Base-by-base conservation (phyloP, 2,888 invertebrate species). In the Lochmaea capreae region DNA sequence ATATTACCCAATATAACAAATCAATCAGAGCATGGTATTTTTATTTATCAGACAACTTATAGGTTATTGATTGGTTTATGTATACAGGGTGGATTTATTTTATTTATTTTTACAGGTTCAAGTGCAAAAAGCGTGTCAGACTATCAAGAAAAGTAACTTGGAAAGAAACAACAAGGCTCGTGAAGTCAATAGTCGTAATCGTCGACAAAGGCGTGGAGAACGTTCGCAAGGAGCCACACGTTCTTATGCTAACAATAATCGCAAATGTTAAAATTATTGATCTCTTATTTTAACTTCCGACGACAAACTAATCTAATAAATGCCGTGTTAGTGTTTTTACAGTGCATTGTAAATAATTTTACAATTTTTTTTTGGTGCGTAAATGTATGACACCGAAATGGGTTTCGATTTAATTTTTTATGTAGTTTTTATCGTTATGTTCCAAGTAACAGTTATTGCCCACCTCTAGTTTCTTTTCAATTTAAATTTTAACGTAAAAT, bases 91-190 rank as follows among this genome's bases (percentile, higher is more conserved):
- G 26, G 26, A 26, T 33, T 22, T 3, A 18, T 18, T 54, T 49
- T 43, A 18, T 33, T 39, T 76, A n/a, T 59, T 67, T 59, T 84
- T 85, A 39, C 80, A 88, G 88, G 83, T 87, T 79, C 87, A 87
- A 82, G 83, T 86, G 78, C 86, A 87, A 77, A 86, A 86, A 79
- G 84, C 86, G 63, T 85, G 84, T 77, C 85, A 87, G 77, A 79
- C 83, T 67, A 80, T 88, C 78, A 86, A 87, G 76, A 86, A 87
- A 67, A 84, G 85, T 74, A 85, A 84, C 81, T 82, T 89, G 80
- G 86, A 87, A 78, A 88, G 89, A 81, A 86, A 83, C 81, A 89
- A 89, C 84, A 89, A 89, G 87, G 88, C 88, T 86, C 88, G 88
- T 86, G 89, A 89, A 86, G 87, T 87, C 80, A 87, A 88, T 81